Conservation (phyloP, 2,113 vertebrate species). For the Scytalopus superciliaris region DNA sequence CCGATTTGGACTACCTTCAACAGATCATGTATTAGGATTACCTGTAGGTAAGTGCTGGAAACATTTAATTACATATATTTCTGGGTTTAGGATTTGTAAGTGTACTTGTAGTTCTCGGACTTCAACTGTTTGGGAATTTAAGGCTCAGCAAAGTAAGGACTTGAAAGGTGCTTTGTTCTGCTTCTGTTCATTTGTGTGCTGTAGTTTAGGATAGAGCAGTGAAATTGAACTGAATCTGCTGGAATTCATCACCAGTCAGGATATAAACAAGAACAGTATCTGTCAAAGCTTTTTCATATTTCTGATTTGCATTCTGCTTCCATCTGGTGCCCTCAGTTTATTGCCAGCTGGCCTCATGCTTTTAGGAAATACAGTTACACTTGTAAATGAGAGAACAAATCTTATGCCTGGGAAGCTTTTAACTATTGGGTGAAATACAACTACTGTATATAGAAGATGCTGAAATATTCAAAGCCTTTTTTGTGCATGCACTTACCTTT, state of each 20-base stretch:
- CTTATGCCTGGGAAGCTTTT: background rate
- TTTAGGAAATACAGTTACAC: background rate
- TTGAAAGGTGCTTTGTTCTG: background rate
- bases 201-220: background rate
- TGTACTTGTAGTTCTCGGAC: background rate
- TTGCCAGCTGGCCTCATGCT: background rate
- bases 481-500: background rate
- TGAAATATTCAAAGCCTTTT: background rate
- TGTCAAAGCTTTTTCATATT: background rate
- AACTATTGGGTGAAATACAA: background rate
- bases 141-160: background rate
- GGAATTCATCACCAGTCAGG: background rate
- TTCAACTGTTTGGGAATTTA: background rate
- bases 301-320: background rate
- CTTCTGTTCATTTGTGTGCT: background rate
- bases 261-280: background rate
- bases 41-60: conserved; percentile 81
- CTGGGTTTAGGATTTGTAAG: background rate
- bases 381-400: background rate
- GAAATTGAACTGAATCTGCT: background rate
- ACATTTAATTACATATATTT: background rate
- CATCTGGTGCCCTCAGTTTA: background rate
- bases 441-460: background rate
- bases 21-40: conserved; percentile 82
- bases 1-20: conserved; percentile 83